Evolutionary conservation across 2,797 vertebrate species (phyloP), one percentile per base, ranked within the genome.

Genomic region (Lepus townsendii): DNA sequence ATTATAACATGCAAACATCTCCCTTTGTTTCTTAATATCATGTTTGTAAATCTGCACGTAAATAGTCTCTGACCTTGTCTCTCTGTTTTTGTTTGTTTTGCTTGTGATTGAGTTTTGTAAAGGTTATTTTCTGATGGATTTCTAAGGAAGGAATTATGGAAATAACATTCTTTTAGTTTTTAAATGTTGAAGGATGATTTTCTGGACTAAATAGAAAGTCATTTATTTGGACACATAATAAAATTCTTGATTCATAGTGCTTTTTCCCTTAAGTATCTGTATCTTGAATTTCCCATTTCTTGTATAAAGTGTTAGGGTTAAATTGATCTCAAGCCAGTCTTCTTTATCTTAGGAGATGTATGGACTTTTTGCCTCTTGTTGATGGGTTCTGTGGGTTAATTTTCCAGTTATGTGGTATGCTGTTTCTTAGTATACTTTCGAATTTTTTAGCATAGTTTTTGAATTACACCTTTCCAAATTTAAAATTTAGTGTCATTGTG

Each of bases 361-460:
- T 80, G n/a, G 22, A 77, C 62, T 50, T 83, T 91, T 54, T 77
- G 26, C 50, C 69, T 87, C 47, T 95, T 80, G 50, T 1, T 80
- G 19, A 76, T 89, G 72, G 19, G 78, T 79, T 10, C 52, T 94
- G 7, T 90, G 57, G 66, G 4, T 82, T 20, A 85, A 0, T 90
- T 92, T 95, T 92, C 76, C 19, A 93, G 88, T 83, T 92, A 54
- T 8, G 7, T 76, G 47, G 19, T 79, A 3, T 65, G 79, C 5
- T 50, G 8, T 94, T 93, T 35, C 26, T 95, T 5, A 72, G 22
- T 79, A 9, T 83, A 79, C 27, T 93, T 88, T 66, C 72, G 50
- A 87, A 42, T 93, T 14, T 89, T 94, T 90, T 88, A 50, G 17
- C 30, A 72, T 7, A 14, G 14, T 85, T 94, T 83, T 83, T 79